A percentile compares a stretch with the other conserved stretches of the same genome.
phyloP scores from a whole-genome alignment of 2,888 invertebrate species.

The Atrina japonica region DNA sequence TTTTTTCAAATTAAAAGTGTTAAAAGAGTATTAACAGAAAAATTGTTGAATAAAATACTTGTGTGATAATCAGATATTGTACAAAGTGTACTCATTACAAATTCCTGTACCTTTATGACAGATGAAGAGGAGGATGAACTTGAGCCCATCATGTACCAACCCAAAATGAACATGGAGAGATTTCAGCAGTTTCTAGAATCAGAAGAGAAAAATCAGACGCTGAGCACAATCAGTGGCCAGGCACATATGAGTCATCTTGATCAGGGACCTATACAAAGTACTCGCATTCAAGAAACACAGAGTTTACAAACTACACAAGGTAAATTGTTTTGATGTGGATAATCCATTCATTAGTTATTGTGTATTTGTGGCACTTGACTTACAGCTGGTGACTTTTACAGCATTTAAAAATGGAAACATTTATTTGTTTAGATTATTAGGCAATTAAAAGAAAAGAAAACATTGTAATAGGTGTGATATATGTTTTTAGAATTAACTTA shows the following conservation, averaged over 20 bases:
- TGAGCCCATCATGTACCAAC: conserved; percentile 65
- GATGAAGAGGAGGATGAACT: conserved; percentile 53
- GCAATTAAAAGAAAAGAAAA: too few relatives aligned
- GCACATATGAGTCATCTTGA: conserved; percentile 61
- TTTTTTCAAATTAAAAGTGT: not conserved
- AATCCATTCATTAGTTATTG: too few relatives aligned
- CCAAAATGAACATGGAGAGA: conserved; percentile 70
- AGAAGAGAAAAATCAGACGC: conserved; percentile 66
- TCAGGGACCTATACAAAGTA: conserved; percentile 64
- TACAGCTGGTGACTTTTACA: too few relatives aligned
- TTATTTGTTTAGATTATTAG: not conserved
- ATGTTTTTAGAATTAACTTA: too few relatives aligned
- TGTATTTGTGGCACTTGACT: too few relatives aligned
- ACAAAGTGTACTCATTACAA: too few relatives aligned
- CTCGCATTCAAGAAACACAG: conserved; percentile 56
- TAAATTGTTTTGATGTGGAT: too few relatives aligned
- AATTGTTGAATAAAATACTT: too few relatives aligned
- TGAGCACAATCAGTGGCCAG: conserved; percentile 69
- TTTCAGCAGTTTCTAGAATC: conserved; percentile 73
- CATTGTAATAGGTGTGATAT: too few relatives aligned
- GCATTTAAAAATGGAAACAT: not conserved
- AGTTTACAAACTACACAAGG: conserved; percentile 46
- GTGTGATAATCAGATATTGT: too few relatives aligned
- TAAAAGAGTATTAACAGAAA: not conserved
- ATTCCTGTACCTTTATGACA: too few relatives aligned